Evolutionary conservation across 2,888 invertebrate genomes (phyloP), one percentile per base, ranked within the genome.

Genomic region (Orchesellides sinensis): DNA sequence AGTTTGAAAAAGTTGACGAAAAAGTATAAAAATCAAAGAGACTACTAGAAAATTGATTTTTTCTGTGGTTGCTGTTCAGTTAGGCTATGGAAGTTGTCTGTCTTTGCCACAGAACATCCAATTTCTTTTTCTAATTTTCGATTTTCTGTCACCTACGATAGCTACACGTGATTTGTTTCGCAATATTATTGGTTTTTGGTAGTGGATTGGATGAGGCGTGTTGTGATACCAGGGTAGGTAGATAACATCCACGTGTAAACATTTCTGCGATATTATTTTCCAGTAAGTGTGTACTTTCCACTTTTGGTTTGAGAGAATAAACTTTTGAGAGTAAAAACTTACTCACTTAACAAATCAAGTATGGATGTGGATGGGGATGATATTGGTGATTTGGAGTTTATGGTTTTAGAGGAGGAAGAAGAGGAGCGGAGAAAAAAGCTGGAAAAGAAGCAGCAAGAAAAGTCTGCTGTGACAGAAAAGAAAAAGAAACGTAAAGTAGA

Each of bases 401-500:
- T 75, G 66, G 49, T 25, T 23, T 23, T 73, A 12, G 56, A 59
- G 23, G 74, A 63, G 17, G 72, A 29, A 21, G 59, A 45, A 27
- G 47, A 54, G n/a, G 49, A 40, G 17, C 23, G n/a, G n/a, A 35
- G 40, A 35, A 49, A 23, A 21, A 56, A 21, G 61, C 21, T 73
- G 27, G 45, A n/a, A n/a, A n/a, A n/a, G 70, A 70, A 40, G 23
- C 56, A 23, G 54, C 8, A 47, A 17, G 45, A 14, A 29, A 23
- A 29, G n/a, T 25, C 72, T 73, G 35, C 25, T 10, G 40, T 40
- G 49, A n/a, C n/a, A n/a, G n/a, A n/a, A n/a, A n/a, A n/a, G n/a
- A 40, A 56, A 40, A 40, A 45, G 32, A 52, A 65, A n/a, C 29
- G 75, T n/a, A 54, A 59, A 56, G 40, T 56, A 17, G 45, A 61